These are phyloP conservation scores for Panulirus ornatus DNA, from an alignment of 1,140 invertebrate species.

Conservation along the genomic window DNA sequence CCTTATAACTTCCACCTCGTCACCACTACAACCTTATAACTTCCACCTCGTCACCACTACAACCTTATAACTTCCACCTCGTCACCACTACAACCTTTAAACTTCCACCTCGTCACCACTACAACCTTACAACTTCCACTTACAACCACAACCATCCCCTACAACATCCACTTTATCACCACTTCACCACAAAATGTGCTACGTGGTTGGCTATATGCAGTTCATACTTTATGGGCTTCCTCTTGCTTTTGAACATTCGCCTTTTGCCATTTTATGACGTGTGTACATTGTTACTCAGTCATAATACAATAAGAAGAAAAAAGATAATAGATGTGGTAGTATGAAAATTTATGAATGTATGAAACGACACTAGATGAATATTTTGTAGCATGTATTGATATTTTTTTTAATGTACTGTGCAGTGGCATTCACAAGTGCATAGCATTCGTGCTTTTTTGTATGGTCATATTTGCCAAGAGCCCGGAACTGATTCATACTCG, in stretches of 20 bases:
- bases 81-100: slow-evolving; percentile 8
- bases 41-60: slow-evolving; percentile 33
- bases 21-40: slow-evolving; percentile 10
- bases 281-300: not conserved
- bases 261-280: slow-evolving; percentile 5
- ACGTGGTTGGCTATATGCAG: not conserved
- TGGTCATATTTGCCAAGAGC: not conserved
- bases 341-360: slow-evolving; percentile 9
- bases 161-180: slow-evolving; percentile 7
- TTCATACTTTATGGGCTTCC: not conserved
- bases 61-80: not conserved
- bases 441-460: not conserved
- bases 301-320: not conserved
- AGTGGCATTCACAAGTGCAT: not conserved
- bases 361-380: slow-evolving; percentile 4
- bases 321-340: not conserved
- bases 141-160: too few relatives aligned
- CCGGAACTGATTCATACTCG: too few relatives aligned
- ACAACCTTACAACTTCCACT: too few relatives aligned
- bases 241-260: not conserved
- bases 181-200: not conserved
- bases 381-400: not conserved
- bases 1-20: slow-evolving; percentile 4
- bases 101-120: too few relatives aligned
- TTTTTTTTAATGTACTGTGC: not conserved